Evolutionary conservation across 92 coral and sea anemone species (phyloP).

Genomic region (Nematostella vectensis): DNA sequence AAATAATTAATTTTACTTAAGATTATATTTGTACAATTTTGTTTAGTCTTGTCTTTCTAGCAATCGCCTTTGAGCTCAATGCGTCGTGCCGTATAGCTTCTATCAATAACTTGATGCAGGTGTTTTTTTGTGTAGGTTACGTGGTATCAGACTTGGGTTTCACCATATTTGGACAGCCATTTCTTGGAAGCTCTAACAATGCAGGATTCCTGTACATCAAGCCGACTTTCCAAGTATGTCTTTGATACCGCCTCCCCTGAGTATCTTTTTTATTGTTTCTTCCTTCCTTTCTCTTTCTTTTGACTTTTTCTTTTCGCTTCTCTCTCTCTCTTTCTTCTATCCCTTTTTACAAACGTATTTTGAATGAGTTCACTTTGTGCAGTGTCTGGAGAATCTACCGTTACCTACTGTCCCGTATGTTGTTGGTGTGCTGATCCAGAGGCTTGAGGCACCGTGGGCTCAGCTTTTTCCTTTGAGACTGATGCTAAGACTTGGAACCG

Average conservation of each 20-base stretch:
- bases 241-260: too few relatives aligned
- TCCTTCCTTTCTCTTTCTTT: slow-evolving; percentile 1
- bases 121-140: slow-evolving; percentile 89
- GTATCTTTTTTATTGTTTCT: too few relatives aligned
- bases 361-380: too few relatives aligned
- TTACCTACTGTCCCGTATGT: slow-evolving; percentile 83
- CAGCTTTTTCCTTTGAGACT: slow-evolving; percentile 94
- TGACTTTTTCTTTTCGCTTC: too few relatives aligned
- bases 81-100: too few relatives aligned
- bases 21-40: too few relatives aligned
- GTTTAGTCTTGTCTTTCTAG: too few relatives aligned
- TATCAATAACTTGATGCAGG: too few relatives aligned
- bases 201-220: slow-evolving; percentile 94
- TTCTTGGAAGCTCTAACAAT: slow-evolving; percentile 86
- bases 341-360: too few relatives aligned
- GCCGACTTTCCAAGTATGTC: slow-evolving; percentile 89
- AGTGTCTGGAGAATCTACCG: slow-evolving; percentile 86
- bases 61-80: too few relatives aligned
- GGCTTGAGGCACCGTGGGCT: slow-evolving; percentile 97
- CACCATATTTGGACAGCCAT: slow-evolving; percentile 98
- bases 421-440: slow-evolving; percentile 73
- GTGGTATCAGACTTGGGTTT: slow-evolving; percentile 96
- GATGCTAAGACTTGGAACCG: slow-evolving; percentile 90
- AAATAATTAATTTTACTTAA: too few relatives aligned
- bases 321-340: not conserved